Evolutionary conservation across 2,113 vertebrate genomes (phyloP), one percentile per base, ranked within the genome.

Genomic region (Labeo catla): DNA sequence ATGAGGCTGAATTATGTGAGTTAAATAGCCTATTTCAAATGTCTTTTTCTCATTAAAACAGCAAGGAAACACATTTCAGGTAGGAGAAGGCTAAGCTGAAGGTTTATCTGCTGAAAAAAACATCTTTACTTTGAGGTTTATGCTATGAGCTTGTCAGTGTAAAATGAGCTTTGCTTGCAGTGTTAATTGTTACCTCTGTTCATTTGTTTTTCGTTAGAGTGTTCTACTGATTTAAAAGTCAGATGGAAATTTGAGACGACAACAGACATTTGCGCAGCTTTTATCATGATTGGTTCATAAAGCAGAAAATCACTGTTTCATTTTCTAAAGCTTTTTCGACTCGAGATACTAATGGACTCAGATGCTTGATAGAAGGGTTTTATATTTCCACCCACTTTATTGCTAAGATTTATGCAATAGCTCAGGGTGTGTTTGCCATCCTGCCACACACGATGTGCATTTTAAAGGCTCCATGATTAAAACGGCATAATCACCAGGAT

Each of bases 301-400:
- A 81, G 49, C 47, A 54, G 66, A 72, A 36, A 68, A 83, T 50
- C 63, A 21, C 23, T 8, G 80, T 21, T 83, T 70, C 15, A 11
- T 52, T 68, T 83, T 83, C 28, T 73, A 57, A 80, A 85, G 72
- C 43, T 57, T 66, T 76, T 76, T 82, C 70, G 36, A 50, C 23
- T 85, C 49, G 59, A 59, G 52, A 74, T 21, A 23, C 84, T 86
- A 88, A 86, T 86, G 84, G 87, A 73, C 83, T 81, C 50, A 76
- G 52, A 83, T 79, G 77, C 66, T 84, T 74, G 52, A 78, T 88
- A 70, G n/a, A 74, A 86, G 61, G 28, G 63, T 70, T 9, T 78
- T 81, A 73, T 63, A 80, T 84, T 86, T 76, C 84, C 81, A 39
- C 50, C 84, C 79, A 83, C 77, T 83, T 76, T 63, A 54, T 81